These are phyloP conservation scores for Limnephilus marmoratus DNA, from an alignment of 2,888 invertebrate species.

Conservation along the genomic window DNA sequence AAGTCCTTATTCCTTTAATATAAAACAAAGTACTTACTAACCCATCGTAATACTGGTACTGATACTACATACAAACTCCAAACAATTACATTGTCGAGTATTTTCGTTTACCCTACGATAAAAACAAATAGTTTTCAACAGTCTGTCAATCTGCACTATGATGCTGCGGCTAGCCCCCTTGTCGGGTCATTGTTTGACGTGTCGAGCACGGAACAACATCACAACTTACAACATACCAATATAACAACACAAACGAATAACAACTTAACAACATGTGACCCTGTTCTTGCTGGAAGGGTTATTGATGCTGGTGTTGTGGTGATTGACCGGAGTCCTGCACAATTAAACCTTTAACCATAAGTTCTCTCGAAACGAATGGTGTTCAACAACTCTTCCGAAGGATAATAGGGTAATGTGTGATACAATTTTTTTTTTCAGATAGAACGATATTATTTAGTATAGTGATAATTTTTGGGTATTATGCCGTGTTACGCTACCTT, in stretches of 20 bases:
- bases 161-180: background rate
- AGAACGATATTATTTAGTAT: no score
- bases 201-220: background rate
- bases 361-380: background rate
- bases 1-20: background rate
- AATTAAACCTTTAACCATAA: background rate
- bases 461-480: no score
- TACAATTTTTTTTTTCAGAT: no score
- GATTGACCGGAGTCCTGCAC: background rate
- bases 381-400: background rate
- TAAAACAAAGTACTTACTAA: background rate
- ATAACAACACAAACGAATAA: background rate
- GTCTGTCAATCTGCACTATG: constrained; percentile 5
- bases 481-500: no score
- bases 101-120: constrained; percentile 30
- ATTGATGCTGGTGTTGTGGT: constrained; percentile 10
- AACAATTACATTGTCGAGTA: background rate
- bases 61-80: background rate
- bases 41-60: background rate
- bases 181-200: background rate
- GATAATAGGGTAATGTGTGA: background rate
- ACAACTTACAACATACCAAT: background rate
- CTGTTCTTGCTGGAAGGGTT: constrained; percentile 30
- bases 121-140: constrained; percentile 23
- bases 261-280: background rate